Evolutionary conservation across 2,113 vertebrate species (phyloP).

Genomic region (Cyanoramphus novaezelandiae): DNA sequence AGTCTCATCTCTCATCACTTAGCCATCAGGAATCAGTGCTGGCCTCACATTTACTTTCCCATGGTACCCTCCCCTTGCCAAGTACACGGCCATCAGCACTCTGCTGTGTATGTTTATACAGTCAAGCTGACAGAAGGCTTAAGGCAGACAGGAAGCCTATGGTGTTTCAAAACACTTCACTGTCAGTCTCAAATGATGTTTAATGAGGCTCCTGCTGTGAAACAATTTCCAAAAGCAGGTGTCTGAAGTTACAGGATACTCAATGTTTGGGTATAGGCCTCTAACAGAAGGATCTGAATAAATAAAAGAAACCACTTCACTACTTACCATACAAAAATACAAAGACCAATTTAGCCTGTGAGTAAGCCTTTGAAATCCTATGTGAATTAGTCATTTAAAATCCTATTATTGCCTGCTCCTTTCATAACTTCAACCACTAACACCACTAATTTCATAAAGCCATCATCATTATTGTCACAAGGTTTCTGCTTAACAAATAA

Average conservation of each 20-base stretch:
- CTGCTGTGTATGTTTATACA: neutral
- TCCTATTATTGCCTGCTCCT: neutral
- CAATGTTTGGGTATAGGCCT: neutral
- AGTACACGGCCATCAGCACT: rapidly evolving
- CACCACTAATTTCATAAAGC: neutral
- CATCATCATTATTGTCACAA: neutral
- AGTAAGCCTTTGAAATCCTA: neutral
- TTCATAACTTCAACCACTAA: neutral
- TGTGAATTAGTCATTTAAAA: neutral
- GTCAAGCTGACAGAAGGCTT: neutral
- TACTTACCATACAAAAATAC: neutral
- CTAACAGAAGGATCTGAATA: rapidly evolving
- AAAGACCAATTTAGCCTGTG: neutral
- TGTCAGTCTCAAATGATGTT: neutral
- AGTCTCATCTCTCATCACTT: neutral
- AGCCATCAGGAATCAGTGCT: too few species aligned
- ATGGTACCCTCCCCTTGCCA: neutral
- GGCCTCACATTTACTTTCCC: neutral
- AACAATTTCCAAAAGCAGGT: neutral
- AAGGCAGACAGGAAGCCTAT: neutral
- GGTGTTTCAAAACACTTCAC: neutral
- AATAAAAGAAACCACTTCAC: neutral
- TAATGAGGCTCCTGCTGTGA: neutral
- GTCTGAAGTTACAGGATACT: neutral
- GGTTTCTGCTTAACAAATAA: neutral